Base-by-base conservation (phyloP, 2,888 invertebrate species). In the Cryptus viduatorius region DNA sequence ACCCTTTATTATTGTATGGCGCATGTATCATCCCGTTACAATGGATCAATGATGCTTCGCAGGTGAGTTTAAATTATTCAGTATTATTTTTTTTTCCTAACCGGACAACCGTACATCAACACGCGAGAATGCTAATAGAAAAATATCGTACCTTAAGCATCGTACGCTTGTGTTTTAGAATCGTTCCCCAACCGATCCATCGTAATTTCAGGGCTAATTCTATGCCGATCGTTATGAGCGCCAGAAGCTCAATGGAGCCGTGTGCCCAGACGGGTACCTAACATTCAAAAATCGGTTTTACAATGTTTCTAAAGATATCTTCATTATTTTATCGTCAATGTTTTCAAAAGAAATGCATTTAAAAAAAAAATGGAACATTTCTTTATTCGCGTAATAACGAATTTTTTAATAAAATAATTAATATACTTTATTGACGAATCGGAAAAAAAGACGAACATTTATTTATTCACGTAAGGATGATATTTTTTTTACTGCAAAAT, bases 111-210 rank as follows among this genome's bases (percentile, higher is more conserved):
- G 37, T 37, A 37, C 5, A 68, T 24, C 24, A 1, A 24, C 3
- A 50, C 67, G 71, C 67, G 69, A 24, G 75, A 46, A 44, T 79
- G 37, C 44, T 19, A 50, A 75, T 73, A 50, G 77, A 82, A 65
- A 14, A 16, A n/a, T 42, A 12, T 37, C 84, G 85, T 94, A 97
- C 98, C 96, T 98, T 98, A 16, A 98, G 94, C 95, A 97, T 96
- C 12, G 98, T 98, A 87, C 98, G 95, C 92, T 97, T 97, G 91
- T 98, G 98, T 90, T 96, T 96, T 31, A 98, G 94, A 90, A 98
- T 97, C n/a, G 96, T 96, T 88, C 95, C 95, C 96, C 96, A 96
- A 0, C 98, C 98, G 83, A 98, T 97, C 98, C 98, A 98, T 90
- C 97, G 96, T 59, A 98, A 94, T 92, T 98, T 97, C 80, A 98